A percentile compares a stretch with the other conserved stretches of the same genome.
Conservation (phyloP, 2,888 invertebrate genomes). For the Stenichneumon culpator region DNA sequence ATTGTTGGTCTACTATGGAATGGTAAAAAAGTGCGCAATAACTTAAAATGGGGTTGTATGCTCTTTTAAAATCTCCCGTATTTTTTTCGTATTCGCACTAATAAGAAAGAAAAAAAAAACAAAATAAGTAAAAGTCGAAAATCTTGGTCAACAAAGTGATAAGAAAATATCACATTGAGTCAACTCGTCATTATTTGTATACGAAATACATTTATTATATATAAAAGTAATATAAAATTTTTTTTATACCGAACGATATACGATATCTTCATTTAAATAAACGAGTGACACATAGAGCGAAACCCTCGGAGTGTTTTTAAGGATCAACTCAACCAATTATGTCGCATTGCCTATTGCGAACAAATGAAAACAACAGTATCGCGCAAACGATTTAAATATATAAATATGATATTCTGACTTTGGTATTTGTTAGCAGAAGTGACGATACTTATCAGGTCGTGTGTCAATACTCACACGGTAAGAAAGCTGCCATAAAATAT, state of each 20-base stretch:
- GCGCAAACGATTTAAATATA: constrained; percentile 22
- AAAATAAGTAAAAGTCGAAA: background rate
- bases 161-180: constrained; percentile 39
- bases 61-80: constrained; percentile 35
- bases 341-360: constrained; percentile 24
- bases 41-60: constrained; percentile 22
- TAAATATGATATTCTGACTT: constrained; percentile 57
- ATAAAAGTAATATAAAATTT: constrained; percentile 41
- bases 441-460: constrained; percentile 54
- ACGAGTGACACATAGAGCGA: constrained; percentile 26
- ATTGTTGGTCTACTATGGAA: constrained; percentile 4
- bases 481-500: constrained; percentile 67
- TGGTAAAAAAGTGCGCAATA: background rate
- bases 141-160: constrained; percentile 23
- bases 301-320: constrained; percentile 41
- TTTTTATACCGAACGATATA: constrained; percentile 23
- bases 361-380: constrained; percentile 22
- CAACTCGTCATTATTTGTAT: constrained; percentile 62
- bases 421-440: constrained; percentile 54
- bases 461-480: constrained; percentile 50
- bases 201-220: constrained; percentile 51
- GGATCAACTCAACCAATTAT: constrained; percentile 29
- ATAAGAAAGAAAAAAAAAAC: constrained; percentile 13
- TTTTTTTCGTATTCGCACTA: constrained; percentile 19
- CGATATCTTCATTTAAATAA: constrained; percentile 1